These are phyloP conservation scores for Mythimna ferrago DNA, from an alignment of 2,888 invertebrate genomes.

Conservation along the genomic window DNA sequence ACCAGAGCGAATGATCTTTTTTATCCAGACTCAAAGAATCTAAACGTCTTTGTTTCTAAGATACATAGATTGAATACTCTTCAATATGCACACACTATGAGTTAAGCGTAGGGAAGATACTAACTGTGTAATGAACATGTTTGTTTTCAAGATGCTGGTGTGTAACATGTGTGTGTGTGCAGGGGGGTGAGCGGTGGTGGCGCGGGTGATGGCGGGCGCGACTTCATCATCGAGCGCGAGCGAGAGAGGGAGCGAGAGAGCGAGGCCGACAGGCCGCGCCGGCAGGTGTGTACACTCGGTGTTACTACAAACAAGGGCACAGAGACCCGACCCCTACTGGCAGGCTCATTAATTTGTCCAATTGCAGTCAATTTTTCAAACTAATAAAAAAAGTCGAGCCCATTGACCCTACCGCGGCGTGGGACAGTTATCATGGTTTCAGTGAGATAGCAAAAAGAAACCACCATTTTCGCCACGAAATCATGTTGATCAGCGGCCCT, in stretches of 20 bases:
- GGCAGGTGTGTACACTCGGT: constrained; percentile 74
- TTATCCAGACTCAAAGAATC: neutral
- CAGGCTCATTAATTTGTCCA: neutral
- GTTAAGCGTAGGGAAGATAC: too few species aligned
- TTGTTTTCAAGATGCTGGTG: constrained; percentile 3
- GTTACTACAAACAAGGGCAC: neutral
- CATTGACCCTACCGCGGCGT: too few species aligned
- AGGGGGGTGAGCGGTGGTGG: constrained; percentile 82
- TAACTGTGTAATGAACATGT: neutral
- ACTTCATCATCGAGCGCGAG: constrained; percentile 88
- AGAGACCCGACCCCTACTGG: neutral
- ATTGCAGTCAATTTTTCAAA: too few species aligned
- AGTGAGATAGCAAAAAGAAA: too few species aligned
- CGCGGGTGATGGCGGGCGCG: constrained; percentile 79
- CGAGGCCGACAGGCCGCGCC: constrained; percentile 82
- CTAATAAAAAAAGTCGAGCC: too few species aligned
- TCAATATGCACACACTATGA: too few species aligned
- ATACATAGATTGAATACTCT: too few species aligned
- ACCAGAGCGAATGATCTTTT: neutral
- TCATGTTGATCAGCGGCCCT: too few species aligned
- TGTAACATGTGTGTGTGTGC: constrained; percentile 44
- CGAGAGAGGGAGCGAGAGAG: constrained; percentile 83
- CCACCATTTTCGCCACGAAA: too few species aligned
- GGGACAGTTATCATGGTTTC: too few species aligned
- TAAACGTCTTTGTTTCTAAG: neutral